Conservation (phyloP, 2,113 vertebrate genomes). For the Columbina picui region DNA sequence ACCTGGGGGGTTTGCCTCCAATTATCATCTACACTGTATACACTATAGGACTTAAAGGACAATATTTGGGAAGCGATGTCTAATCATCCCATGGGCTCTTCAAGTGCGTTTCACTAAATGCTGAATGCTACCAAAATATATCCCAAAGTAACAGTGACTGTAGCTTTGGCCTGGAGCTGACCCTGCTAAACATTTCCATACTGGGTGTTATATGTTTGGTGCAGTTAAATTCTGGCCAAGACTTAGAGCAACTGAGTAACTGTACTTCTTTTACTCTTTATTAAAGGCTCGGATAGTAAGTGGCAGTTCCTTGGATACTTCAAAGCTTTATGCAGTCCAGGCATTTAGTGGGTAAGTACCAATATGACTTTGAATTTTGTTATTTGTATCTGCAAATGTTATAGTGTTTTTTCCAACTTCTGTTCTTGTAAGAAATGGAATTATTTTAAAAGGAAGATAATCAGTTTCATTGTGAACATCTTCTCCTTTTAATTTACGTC, state of each 20-base stretch:
- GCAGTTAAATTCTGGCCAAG: conserved; percentile 21
- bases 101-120: conserved; percentile 40
- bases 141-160: conserved; percentile 19
- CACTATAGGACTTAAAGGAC: conserved; percentile 41
- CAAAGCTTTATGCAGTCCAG: conserved; percentile 79
- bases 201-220: conserved; percentile 71
- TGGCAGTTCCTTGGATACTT: conserved; percentile 76
- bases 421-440: neutral
- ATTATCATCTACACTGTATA: neutral
- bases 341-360: conserved; percentile 82
- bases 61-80: conserved; percentile 4
- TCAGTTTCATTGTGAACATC: neutral
- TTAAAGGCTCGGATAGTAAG: conserved; percentile 78
- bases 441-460: neutral
- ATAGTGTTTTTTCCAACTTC: neutral
- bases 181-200: conserved; percentile 79
- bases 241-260: neutral
- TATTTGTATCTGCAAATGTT: neutral
- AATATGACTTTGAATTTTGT: neutral
- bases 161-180: conserved; percentile 80
- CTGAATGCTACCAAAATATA: conserved; percentile 34
- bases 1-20: conserved; percentile 31
- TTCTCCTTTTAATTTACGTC: neutral
- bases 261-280: neutral
- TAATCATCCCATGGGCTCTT: conserved; percentile 25